Evolutionary conservation across 2,113 vertebrate species (phyloP), one percentile per base, ranked within the genome.

Genomic region (Maccullochella peelii): DNA sequence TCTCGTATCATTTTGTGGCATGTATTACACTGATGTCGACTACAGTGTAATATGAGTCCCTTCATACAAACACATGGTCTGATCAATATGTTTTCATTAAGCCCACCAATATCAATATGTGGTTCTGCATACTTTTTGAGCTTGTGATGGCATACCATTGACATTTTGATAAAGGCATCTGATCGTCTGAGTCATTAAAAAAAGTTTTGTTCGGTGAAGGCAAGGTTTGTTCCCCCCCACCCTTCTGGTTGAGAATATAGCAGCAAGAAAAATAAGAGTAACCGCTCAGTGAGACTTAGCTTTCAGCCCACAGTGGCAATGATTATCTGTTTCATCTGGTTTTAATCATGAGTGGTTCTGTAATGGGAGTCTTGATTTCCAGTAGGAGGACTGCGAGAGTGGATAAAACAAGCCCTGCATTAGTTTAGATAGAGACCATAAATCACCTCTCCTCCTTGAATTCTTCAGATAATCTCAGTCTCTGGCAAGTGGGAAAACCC

Each of bases 351-450:
- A 78, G 73, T 16, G 25, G 10, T 73, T 86, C 73, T 65, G 30
- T 82, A 80, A 85, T 73, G 73, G 80, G 74, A 89, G 44, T 84
- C 38, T 33, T 75, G 75, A 89, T 80, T 91, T 79, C 82, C 88
- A 80, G 77, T 76, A 54, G 84, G 33, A 72, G 79, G 54, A 57
- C 79, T 62, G 81, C 1, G 18, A 78, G 68, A 88, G 83, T 5
- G 36, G 68, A 84, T 88, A 76, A 91, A 84, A 89, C 70, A 66
- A 80, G 61, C 61, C 27, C 25, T 5, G 79, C 86, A 47, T 88
- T 83, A 63, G 72, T 90, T 80, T 27, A 27, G 66, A 89, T 68
- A 2, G 79, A 86, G 50, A 66, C 77, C 83, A 93, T 89, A 90
- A 92, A 91, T 87, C 90, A 89, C 72, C 36, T 38, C 83, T 71